A percentile compares a stretch with the other conserved stretches of the same genome.
Conservation (phyloP, 1,140 invertebrate species). For the Daktulosphaira vitifoliae region DNA sequence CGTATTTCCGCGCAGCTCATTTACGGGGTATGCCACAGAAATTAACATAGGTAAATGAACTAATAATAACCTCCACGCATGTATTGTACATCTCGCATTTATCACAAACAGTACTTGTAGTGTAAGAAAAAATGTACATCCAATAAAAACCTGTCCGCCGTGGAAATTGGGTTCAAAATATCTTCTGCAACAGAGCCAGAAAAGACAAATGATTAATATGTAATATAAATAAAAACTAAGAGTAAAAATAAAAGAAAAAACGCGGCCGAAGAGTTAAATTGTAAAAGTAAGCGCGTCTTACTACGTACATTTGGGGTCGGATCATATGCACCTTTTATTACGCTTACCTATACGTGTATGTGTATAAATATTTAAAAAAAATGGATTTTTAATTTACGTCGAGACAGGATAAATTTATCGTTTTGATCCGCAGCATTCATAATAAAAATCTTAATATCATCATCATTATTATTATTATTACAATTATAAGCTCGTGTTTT, state of each 20-base stretch:
- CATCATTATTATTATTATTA: slow-evolving; percentile 22
- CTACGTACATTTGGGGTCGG: background rate
- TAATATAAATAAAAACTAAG: no score
- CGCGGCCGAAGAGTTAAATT: slow-evolving; percentile 24
- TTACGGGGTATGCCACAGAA: slow-evolving; percentile 15
- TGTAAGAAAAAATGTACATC: background rate
- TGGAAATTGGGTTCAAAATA: background rate
- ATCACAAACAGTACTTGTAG: no score
- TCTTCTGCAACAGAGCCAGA: background rate
- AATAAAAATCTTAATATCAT: slow-evolving; percentile 30
- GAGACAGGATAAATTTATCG: slow-evolving; percentile 32
- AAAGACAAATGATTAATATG: slow-evolving; percentile 24
- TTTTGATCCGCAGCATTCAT: background rate
- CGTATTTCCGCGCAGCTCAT: slow-evolving; percentile 4
- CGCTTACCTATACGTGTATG: no score
- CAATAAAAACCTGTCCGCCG: background rate
- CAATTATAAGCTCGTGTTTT: background rate
- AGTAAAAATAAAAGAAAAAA: slow-evolving; percentile 25
- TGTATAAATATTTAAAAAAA: slow-evolving; percentile 20
- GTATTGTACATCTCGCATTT: slow-evolving; percentile 18
- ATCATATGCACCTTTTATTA: no score
- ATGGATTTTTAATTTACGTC: slow-evolving; percentile 32
- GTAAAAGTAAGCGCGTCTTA: slow-evolving; percentile 14
- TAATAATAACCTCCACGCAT: background rate
- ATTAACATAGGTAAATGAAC: slow-evolving; percentile 33